phyloP scores from a whole-genome alignment of 2,797 vertebrate genomes.

The Enteromius viviparus region DNA sequence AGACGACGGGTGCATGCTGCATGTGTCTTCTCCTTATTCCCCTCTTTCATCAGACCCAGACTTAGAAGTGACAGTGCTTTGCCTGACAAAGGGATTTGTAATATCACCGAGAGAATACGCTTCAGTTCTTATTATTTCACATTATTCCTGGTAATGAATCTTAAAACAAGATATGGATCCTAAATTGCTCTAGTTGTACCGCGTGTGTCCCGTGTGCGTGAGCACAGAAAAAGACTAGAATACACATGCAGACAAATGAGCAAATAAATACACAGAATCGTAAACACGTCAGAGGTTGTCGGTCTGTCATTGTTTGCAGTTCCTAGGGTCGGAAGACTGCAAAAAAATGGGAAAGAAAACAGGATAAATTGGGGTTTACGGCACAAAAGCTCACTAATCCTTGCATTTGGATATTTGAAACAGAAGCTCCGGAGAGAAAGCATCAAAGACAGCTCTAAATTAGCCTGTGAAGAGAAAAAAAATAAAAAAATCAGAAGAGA shows the following conservation, averaged over 20 bases:
- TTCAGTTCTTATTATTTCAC: constrained; percentile 79
- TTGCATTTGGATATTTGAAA: constrained; percentile 88
- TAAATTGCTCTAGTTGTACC: constrained; percentile 47
- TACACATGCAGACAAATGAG: constrained; percentile 66
- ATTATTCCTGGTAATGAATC: constrained; percentile 83
- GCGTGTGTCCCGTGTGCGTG: constrained; percentile 11
- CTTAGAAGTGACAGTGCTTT: constrained; percentile 83
- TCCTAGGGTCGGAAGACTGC: constrained; percentile 70
- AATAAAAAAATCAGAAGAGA: constrained; percentile 61
- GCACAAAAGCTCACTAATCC: constrained; percentile 85
- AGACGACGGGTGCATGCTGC: constrained; percentile 67
- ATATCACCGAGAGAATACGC: constrained; percentile 78
- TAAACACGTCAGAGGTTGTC: constrained; percentile 76
- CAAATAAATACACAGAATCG: constrained; percentile 54
- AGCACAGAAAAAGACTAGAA: constrained; percentile 48
- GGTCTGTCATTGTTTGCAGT: constrained; percentile 74
- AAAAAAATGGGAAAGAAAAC: constrained; percentile 68
- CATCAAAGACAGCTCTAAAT: constrained; percentile 85
- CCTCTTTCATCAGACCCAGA: constrained; percentile 80
- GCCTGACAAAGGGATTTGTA: constrained; percentile 75
- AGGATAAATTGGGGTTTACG: constrained; percentile 84
- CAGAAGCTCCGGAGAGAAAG: constrained; percentile 81
- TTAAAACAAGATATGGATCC: constrained; percentile 76
- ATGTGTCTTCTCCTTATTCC: constrained; percentile 77
- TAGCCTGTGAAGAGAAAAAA: constrained; percentile 76